phyloP scores from a whole-genome alignment of 2,113 vertebrate genomes.

The Leptobrachium leishanense region DNA sequence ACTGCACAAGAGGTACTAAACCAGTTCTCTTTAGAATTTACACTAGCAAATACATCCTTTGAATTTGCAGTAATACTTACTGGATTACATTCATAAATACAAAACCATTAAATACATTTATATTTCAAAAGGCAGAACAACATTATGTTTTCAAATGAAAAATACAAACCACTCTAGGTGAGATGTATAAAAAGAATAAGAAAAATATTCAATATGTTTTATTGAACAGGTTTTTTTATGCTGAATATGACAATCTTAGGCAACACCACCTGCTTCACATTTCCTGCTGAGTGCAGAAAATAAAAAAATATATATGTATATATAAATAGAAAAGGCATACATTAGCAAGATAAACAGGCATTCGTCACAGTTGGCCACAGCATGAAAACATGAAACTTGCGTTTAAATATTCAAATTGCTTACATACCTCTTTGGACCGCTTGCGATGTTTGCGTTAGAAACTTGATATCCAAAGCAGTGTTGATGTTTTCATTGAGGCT shows the following conservation, averaged over 20 bases:
- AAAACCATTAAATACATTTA: neutral
- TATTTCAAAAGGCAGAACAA: neutral
- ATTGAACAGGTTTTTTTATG: neutral
- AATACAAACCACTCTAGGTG: neutral
- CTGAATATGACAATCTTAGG: neutral
- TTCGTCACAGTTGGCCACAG: constrained; percentile 15
- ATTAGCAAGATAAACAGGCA: constrained; percentile 27
- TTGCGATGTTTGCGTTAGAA: constrained; percentile 83
- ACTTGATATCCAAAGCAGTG: constrained; percentile 87
- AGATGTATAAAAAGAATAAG: neutral
- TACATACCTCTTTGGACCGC: constrained; percentile 76
- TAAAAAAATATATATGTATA: constrained; percentile 1
- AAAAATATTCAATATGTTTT: constrained; percentile 3
- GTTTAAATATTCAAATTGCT: constrained; percentile 22
- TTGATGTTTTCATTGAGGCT: constrained; percentile 82
- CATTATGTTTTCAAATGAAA: neutral
- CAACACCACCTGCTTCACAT: constrained; percentile 7
- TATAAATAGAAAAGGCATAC: constrained; percentile 19
- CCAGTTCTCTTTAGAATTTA: neutral
- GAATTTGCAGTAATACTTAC: neutral
- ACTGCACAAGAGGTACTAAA: too few relatives aligned
- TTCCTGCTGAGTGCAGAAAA: constrained; percentile 1
- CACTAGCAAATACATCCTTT: neutral
- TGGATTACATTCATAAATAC: neutral
- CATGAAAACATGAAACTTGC: neutral